phyloP scores from a whole-genome alignment of 1,140 invertebrate genomes.

The Planococcus citri region DNA sequence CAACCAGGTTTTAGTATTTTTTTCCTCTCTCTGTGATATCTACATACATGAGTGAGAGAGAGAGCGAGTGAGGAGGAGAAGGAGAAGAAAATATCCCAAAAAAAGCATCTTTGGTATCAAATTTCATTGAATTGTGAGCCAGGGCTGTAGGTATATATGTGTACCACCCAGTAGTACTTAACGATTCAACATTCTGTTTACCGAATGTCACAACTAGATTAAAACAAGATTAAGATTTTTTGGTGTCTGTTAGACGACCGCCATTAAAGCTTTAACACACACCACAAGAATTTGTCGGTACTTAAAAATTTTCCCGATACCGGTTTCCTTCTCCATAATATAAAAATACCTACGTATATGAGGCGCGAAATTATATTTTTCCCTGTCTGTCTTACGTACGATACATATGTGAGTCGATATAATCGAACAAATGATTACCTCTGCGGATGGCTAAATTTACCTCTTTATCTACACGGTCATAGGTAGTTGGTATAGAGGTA shows the following conservation, averaged over 20 bases:
- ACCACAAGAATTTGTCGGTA: neutral
- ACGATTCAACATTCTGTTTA: slow-evolving; percentile 7
- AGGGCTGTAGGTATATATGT: neutral
- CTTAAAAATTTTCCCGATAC: too few species aligned
- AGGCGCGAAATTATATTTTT: too few species aligned
- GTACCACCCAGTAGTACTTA: neutral
- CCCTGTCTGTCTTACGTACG: too few species aligned
- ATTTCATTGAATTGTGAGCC: neutral
- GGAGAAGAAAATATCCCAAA: neutral
- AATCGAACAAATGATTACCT: neutral
- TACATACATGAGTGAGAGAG: too few species aligned
- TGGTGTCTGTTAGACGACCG: neutral
- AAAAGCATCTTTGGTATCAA: neutral
- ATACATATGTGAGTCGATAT: neutral
- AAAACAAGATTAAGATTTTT: neutral
- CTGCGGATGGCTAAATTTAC: neutral
- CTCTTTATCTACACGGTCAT: too few species aligned
- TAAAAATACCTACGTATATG: too few species aligned
- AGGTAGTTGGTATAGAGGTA: too few species aligned
- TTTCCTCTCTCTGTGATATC: too few species aligned
- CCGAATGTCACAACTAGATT: slow-evolving; percentile 1
- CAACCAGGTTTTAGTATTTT: slow-evolving; percentile 1
- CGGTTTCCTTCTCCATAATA: too few species aligned
- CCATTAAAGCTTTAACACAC: neutral
- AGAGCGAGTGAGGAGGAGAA: too few species aligned